A percentile compares a stretch with the other conserved stretches of the same genome.
Evolutionary conservation across 2,888 invertebrate species (phyloP).

Genomic region (Parasteatoda lunata): DNA sequence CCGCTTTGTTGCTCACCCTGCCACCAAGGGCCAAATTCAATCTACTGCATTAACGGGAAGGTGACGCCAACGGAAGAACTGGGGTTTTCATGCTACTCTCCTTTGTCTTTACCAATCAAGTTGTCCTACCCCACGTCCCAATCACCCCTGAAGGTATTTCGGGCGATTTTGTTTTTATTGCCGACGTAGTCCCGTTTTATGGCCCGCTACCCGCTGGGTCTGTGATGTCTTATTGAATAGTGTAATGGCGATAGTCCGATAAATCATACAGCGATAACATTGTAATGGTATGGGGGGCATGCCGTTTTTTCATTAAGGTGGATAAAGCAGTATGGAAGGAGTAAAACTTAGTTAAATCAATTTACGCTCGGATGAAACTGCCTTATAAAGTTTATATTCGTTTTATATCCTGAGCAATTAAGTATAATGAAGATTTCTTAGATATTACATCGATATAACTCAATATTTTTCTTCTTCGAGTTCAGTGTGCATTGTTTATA

Average conservation of each 20-base stretch:
- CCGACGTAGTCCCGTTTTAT: background rate
- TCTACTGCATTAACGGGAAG: slow-evolving; percentile 54
- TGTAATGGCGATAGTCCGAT: slow-evolving; percentile 2
- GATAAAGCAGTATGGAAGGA: too few species aligned
- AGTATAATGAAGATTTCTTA: too few species aligned
- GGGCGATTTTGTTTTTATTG: background rate
- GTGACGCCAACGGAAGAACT: slow-evolving; percentile 18
- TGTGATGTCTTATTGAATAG: background rate
- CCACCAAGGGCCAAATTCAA: slow-evolving; percentile 55
- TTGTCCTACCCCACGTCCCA: background rate
- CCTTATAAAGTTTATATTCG: too few species aligned
- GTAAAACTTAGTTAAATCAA: too few species aligned
- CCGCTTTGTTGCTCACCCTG: slow-evolving; percentile 7
- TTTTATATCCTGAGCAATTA: too few species aligned
- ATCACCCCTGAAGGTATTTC: background rate
- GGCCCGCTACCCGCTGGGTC: background rate
- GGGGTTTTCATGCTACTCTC: slow-evolving; percentile 17
- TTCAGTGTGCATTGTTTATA: too few species aligned
- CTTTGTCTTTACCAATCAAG: slow-evolving; percentile 62
- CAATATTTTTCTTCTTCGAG: too few species aligned
- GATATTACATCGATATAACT: too few species aligned
- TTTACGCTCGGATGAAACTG: too few species aligned
- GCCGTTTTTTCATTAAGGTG: too few species aligned
- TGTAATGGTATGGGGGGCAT: background rate
- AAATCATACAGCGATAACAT: background rate